Base-by-base conservation (phyloP, 2,113 vertebrate species). In the Dipodomys stephensi region DNA sequence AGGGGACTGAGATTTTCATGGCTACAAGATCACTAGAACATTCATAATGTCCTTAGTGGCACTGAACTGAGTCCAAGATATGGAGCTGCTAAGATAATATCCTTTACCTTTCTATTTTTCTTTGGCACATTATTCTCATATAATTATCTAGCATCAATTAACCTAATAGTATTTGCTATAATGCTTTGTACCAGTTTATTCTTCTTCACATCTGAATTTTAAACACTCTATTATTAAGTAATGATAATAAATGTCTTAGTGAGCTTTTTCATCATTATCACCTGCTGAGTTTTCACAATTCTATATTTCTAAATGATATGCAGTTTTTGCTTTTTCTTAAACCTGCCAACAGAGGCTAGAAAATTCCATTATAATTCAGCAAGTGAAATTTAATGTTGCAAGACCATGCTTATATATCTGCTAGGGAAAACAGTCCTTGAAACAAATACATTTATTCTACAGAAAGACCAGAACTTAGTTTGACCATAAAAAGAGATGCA, bases 341-440 rank as follows among this genome's bases (percentile, higher is more conserved):
- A 46, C 5, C n/a, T 65, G 7, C 20, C 19, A 39, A 9, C 25
- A 53, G 4, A 19, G 64, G 19, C 67, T 76, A 68, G 62, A 96
- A 85, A 87, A 94, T 32, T 25, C 62, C 27, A 15, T 82, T 44
- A 73, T 85, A 80, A 86, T 18, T 84, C 83, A 64, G 68, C 88
- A 93, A 60, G 15, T 69, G 23, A 84, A 69, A 35, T 68, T 84
- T 72, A 90, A 67, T 88, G 30, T 62, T 79, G 71, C 69, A 85
- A 16, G 4, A 67, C 0, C 4, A 62, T 25, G 13, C 16, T 46
- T 72, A 25, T 60, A 60, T 49, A 44, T 85, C 84, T 88, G 23
- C 46, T 77, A 57, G 67, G 10, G 23, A 20, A 19, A 13, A 23
- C 53, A 18, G 64, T 69, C 27, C 25, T 67, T 81, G 62, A 86